Evolutionary conservation across 1,140 invertebrate species (phyloP), one percentile per base, ranked within the genome.

Genomic region (Saccostrea glomerata): DNA sequence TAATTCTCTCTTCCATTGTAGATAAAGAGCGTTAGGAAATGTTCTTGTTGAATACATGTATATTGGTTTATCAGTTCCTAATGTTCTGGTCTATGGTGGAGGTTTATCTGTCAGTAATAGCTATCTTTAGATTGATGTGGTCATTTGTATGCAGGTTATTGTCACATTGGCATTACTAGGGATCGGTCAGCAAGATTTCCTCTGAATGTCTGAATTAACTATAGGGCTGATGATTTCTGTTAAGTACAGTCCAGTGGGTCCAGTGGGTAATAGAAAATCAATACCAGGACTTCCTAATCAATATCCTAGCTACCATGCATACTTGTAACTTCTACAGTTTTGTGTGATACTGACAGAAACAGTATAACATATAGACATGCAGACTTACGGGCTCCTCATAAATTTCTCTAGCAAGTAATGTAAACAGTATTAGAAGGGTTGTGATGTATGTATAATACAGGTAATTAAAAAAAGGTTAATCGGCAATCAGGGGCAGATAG

Each of bases 41-140:
- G 58, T 63, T 63, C 47, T 63, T 6, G 17, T 63, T 63, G 58
- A 63, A 47, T 63, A n/a, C 17, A 63, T 63, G 17, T 63, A 17
- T 63, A 63, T 63, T 77, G 70, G 13, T 77, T 66, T 77, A 77
- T 77, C 70, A 30, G 70, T 77, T 77, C 70, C 25, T 77, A 77
- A 11, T 11, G 70, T 15, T 36, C 15, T 13, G 9, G 70, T 77
- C 70, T 15, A 1, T 30, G 23, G 70, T 77, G 70, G 70, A 30
- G 1, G 60, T n/a, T 66, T 66, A 47, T 66, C 23, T 23, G 20
- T 17, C 20, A n/a, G 60, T 36, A 36, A 77, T 77, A 25, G 2
- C 70, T 77, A 36, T 77, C 7, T 77, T 36, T 77, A 25, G 70
- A 36, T 77, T 77, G 13, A 77, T 30, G 70, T 77, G 70, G 30